These are phyloP conservation scores for Ara ararauna DNA, from an alignment of 2,797 vertebrate genomes.

Conservation along the genomic window DNA sequence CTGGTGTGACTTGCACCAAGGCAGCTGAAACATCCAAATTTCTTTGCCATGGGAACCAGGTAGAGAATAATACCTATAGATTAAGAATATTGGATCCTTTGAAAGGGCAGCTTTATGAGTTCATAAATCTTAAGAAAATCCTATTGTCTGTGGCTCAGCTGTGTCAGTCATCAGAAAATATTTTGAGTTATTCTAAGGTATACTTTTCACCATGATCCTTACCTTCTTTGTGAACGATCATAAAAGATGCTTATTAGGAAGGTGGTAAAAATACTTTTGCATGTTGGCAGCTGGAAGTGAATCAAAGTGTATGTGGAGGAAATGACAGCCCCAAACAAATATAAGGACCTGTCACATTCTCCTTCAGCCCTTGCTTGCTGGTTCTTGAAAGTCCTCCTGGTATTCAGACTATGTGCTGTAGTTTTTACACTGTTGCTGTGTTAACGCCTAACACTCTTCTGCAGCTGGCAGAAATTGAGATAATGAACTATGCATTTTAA, in stretches of 20 bases:
- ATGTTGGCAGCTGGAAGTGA: background rate
- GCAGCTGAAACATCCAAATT: background rate
- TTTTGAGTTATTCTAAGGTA: constrained; percentile 31
- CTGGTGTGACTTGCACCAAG: background rate
- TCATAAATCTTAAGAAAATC: background rate
- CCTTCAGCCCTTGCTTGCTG: background rate
- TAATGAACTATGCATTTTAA: background rate
- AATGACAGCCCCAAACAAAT: background rate
- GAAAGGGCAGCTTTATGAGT: background rate
- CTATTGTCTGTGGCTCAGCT: background rate
- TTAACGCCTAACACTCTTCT: background rate
- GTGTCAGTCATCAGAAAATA: constrained; percentile 42
- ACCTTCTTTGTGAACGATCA: constrained; percentile 26
- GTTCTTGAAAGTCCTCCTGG: background rate
- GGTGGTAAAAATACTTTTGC: background rate
- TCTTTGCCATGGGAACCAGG: background rate
- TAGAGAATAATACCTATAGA: background rate
- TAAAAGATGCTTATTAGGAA: background rate
- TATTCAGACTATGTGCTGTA: background rate
- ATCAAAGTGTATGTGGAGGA: background rate
- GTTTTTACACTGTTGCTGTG: background rate
- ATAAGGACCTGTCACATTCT: background rate
- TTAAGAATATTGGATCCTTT: background rate
- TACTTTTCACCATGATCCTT: background rate
- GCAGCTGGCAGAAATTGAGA: background rate